These are phyloP conservation scores for Nomada fabriciana DNA, from an alignment of 2,888 invertebrate genomes.

Conservation along the genomic window DNA sequence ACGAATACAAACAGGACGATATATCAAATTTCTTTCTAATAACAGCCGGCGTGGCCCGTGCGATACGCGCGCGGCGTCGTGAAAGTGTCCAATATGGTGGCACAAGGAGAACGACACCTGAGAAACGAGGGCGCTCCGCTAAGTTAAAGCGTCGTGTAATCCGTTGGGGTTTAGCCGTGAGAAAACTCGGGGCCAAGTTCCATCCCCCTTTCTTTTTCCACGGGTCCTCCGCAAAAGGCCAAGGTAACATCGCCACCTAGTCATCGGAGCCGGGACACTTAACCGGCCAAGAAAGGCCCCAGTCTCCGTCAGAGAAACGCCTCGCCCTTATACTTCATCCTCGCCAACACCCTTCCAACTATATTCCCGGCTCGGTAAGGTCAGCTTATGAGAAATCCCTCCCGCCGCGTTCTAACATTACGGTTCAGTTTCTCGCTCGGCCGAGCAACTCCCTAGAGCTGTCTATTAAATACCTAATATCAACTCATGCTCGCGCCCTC, in stretches of 20 bases:
- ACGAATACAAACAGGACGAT: constrained; percentile 66
- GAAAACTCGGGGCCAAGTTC: constrained; percentile 82
- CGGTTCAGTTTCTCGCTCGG: constrained; percentile 76
- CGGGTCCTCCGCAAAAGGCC: constrained; percentile 16
- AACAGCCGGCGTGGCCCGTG: constrained; percentile 60
- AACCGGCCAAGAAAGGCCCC: constrained; percentile 60
- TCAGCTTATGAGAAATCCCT: constrained; percentile 82
- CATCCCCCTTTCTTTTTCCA: constrained; percentile 73
- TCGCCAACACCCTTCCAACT: constrained; percentile 68
- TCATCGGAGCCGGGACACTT: constrained; percentile 21
- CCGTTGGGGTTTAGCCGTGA: constrained; percentile 76
- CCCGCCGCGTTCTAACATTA: constrained; percentile 77
- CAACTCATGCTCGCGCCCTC: constrained; percentile 73
- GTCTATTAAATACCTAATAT: constrained; percentile 82
- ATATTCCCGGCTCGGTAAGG: constrained; percentile 74
- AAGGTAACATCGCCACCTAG: constrained; percentile 4
- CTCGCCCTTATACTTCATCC: constrained; percentile 56
- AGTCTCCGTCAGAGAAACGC: constrained; percentile 50
- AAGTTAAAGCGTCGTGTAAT: constrained; percentile 81
- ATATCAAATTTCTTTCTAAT: constrained; percentile 82
- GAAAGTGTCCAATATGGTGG: constrained; percentile 80
- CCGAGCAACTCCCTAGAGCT: constrained; percentile 77
- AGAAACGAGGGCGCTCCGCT: constrained; percentile 79
- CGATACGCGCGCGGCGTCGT: constrained; percentile 44
- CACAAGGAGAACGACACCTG: constrained; percentile 78